phyloP scores from a whole-genome alignment of 2,888 invertebrate genomes.

The Mythimna albipuncta region DNA sequence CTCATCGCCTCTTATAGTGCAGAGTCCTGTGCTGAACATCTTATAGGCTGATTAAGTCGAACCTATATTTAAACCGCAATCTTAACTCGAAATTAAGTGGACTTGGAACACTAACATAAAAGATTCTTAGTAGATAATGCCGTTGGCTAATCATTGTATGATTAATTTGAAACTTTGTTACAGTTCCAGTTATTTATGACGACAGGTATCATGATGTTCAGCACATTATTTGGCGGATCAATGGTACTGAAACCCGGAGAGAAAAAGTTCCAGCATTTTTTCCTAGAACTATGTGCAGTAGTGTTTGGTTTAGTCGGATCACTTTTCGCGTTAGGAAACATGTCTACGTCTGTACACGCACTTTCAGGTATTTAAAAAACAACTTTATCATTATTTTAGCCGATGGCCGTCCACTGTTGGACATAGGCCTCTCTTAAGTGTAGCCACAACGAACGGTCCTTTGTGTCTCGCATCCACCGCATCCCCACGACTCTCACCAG shows the following conservation, averaged over 20 bases:
- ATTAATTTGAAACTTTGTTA: constrained; percentile 18
- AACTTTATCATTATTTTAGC: too few species aligned
- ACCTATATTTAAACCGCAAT: background rate
- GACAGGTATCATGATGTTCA: constrained; percentile 53
- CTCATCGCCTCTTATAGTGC: background rate
- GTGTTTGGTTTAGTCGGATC: constrained; percentile 3
- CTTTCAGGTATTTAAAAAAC: constrained; percentile 33
- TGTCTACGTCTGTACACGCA: constrained; percentile 1
- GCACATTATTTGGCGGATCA: constrained; percentile 54
- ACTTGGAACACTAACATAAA: background rate
- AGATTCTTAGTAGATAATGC: too few species aligned
- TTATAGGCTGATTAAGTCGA: background rate
- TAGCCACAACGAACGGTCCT: too few species aligned
- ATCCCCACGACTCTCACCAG: too few species aligned
- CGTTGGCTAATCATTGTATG: background rate
- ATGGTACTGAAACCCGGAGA: constrained; percentile 21
- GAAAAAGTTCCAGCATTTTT: constrained; percentile 41
- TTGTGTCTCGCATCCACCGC: too few species aligned
- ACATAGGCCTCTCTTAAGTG: too few species aligned
- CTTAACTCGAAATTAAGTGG: background rate
- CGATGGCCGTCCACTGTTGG: too few species aligned
- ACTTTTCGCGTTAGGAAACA: fast-evolving
- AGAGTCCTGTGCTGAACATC: background rate
- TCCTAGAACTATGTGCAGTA: constrained; percentile 18
- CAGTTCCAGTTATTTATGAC: constrained; percentile 56